Conservation (phyloP, 2,113 vertebrate genomes). For the Sebastes schlegelii region DNA sequence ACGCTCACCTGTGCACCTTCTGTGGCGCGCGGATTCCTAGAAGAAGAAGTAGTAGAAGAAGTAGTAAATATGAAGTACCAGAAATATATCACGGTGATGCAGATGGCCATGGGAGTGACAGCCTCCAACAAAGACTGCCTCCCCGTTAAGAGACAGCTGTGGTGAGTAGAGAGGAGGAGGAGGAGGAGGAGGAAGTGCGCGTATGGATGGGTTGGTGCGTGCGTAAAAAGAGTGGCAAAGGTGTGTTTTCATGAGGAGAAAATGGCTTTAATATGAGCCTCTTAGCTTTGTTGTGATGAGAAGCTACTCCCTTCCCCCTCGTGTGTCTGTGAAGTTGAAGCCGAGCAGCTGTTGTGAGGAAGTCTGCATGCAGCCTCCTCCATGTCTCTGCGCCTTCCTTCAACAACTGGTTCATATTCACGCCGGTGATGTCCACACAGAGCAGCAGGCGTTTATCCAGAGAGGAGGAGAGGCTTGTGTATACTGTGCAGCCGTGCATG, state of each 20-base stretch:
- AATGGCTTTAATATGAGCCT: constrained; percentile 32
- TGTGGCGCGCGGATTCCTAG: constrained; percentile 81
- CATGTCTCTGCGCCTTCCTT: constrained; percentile 20
- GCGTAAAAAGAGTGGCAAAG: constrained; percentile 25
- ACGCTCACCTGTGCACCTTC: constrained; percentile 90
- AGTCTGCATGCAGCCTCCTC: constrained; percentile 42
- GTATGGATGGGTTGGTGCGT: constrained; percentile 33
- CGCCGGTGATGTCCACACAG: constrained; percentile 20
- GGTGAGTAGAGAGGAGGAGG: constrained; percentile 87
- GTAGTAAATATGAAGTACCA: constrained; percentile 93
- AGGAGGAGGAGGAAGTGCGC: constrained; percentile 38
- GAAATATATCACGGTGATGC: constrained; percentile 99
- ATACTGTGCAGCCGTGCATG: constrained; percentile 25
- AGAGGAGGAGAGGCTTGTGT: background rate
- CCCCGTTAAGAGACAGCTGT: constrained; percentile 94
- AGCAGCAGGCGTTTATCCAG: constrained; percentile 8
- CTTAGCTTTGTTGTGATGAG: constrained; percentile 40
- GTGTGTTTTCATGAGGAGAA: constrained; percentile 31
- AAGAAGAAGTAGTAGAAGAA: constrained; percentile 69
- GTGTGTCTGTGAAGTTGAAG: constrained; percentile 49
- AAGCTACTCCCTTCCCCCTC: constrained; percentile 4
- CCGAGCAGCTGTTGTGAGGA: constrained; percentile 70
- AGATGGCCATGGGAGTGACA: constrained; percentile 99
- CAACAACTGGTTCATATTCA: constrained; percentile 30
- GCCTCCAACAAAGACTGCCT: constrained; percentile 97